Evolutionary conservation across 92 coral and sea anemone genomes (phyloP).

Genomic region (Palythoa grandiflora): DNA sequence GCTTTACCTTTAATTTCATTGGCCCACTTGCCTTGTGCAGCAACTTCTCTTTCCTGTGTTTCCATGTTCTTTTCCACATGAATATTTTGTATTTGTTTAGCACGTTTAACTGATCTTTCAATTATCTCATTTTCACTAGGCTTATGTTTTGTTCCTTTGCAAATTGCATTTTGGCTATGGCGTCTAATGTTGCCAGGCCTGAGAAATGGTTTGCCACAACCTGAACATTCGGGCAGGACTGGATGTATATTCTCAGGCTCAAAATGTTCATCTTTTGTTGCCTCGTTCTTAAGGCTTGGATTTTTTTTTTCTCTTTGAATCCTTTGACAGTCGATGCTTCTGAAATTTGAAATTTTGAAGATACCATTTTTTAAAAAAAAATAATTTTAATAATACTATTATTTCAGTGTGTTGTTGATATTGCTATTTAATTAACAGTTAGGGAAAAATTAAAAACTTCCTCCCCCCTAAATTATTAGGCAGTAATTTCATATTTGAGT

Average conservation of each 20-base stretch:
- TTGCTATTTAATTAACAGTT: no score
- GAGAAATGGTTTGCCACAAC: neutral
- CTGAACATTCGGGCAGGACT: neutral
- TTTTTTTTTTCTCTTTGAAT: neutral
- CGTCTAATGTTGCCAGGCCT: neutral
- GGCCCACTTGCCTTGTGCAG: neutral
- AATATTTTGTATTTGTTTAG: constrained; percentile 4
- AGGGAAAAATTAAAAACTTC: no score
- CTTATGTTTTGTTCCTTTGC: neutral
- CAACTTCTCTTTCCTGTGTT: neutral
- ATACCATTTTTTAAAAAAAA: neutral
- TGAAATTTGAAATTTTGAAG: neutral
- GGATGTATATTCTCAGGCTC: neutral
- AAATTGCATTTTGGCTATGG: neutral
- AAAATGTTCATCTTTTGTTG: neutral
- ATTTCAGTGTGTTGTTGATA: no score
- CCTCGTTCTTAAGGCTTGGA: neutral
- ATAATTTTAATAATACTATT: no score
- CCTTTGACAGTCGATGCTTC: neutral
- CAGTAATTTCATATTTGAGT: neutral
- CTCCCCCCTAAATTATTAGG: no score
- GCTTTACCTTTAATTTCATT: constrained; percentile 20
- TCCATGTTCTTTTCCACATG: neutral
- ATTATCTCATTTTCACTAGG: neutral
- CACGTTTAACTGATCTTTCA: constrained; percentile 1